Evolutionary conservation across 2,797 vertebrate genomes (phyloP).

Genomic region (Oceanodroma leucorhoa): DNA sequence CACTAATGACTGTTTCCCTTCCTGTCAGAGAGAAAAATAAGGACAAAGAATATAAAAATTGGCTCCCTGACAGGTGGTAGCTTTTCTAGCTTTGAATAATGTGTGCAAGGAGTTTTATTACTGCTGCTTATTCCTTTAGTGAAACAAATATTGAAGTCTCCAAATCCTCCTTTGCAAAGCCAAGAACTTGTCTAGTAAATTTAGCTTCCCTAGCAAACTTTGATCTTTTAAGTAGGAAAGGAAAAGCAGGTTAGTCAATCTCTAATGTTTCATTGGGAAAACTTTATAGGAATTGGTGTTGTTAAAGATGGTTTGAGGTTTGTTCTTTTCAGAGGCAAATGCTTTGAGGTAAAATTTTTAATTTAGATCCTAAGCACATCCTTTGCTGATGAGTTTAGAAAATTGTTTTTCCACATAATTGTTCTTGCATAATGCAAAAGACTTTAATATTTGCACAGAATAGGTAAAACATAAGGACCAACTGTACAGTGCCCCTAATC

Average conservation of each 20-base stretch:
- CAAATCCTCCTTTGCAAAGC: not conserved
- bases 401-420: constrained; percentile 10
- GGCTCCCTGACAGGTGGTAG: not conserved
- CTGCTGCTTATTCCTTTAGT: not conserved
- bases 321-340: not conserved
- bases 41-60: not conserved
- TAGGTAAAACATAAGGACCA: not conserved
- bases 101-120: not conserved
- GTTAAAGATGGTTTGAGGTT: not conserved
- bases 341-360: constrained; percentile 1
- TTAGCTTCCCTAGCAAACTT: not conserved
- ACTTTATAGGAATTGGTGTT: not conserved
- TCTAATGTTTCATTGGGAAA: not conserved
- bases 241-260: not conserved
- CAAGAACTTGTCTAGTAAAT: not conserved
- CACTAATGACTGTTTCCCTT: not conserved
- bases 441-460: not conserved
- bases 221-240: not conserved
- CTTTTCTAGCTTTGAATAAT: not conserved
- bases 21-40: not conserved
- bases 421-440: not conserved
- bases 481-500: not conserved
- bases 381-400: not conserved
- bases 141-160: not conserved
- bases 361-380: not conserved